Evolutionary conservation across 2,888 invertebrate genomes (phyloP), one percentile per base, ranked within the genome.

Genomic region (Patella caerulea): DNA sequence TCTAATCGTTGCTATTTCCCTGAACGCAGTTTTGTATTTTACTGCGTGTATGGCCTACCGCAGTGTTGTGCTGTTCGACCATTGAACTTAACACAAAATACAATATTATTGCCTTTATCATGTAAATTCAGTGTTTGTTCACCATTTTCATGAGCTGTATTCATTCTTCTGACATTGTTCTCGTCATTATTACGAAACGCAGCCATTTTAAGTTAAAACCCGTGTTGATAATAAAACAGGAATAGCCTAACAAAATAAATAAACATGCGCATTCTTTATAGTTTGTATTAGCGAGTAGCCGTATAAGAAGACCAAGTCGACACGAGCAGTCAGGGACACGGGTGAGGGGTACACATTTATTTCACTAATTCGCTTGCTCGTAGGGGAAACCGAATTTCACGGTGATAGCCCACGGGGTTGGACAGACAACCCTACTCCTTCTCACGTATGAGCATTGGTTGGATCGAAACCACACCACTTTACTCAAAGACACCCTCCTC

Each of bases 101-200:
- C 65, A 65, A 24, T 65, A 65, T 65, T 24, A 24, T 65, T 65
- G 24, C 65, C 12, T 24, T 65, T 65, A 11, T 12, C 19, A 65
- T 65, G 65, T 15, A 65, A 65, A 65, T 65, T 65, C 65, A 65
- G 24, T 65, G 65, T 65, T 65, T 65, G 65, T 24, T 65, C 24
- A 14, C 65, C 65, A 65, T 65, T 65, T 65, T 65, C 65, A 65
- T 65, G 65, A 65, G 65, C 65, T 65, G 19, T 24, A 65, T 65
- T 65, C 65, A 24, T 24, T 24, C 65, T 65, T 14, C 24, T 19
- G 24, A 11, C 11, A 65, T 24, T 65, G 24, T 65, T 65, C 65
- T 24, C 24, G 11, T 65, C 65, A 65, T 65, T 65, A 65, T 65
- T 65, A 65, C 65, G 65, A 65, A 65, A 65, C 65, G 65, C 24